These are phyloP conservation scores for Drosophila serrata DNA, from an alignment of 1,140 invertebrate genomes.

Conservation along the genomic window DNA sequence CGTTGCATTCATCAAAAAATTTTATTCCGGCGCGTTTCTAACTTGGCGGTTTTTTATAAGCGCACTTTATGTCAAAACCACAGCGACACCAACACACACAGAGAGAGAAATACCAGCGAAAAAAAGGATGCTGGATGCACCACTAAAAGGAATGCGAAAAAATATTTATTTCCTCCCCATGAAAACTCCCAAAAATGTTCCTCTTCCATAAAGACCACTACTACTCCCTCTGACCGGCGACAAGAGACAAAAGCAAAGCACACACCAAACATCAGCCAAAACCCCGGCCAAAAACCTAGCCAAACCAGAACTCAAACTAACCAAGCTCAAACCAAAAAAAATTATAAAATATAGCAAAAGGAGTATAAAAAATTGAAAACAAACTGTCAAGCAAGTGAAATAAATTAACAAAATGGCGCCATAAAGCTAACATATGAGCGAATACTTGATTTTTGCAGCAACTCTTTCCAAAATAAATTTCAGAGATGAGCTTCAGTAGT, in stretches of 20 bases:
- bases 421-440: slow-evolving; percentile 81
- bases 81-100: slow-evolving; percentile 57
- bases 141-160: slow-evolving; percentile 67
- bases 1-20: slow-evolving; percentile 81
- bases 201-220: slow-evolving; percentile 12
- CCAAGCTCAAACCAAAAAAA: slow-evolving; percentile 49
- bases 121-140: slow-evolving; percentile 34
- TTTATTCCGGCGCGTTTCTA: slow-evolving; percentile 69
- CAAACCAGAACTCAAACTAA: slow-evolving; percentile 39
- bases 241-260: slow-evolving; percentile 64
- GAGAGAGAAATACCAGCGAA: slow-evolving; percentile 18
- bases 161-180: slow-evolving; percentile 54
- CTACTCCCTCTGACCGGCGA: slow-evolving; percentile 15
- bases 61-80: slow-evolving; percentile 83
- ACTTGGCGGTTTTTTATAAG: slow-evolving; percentile 82
- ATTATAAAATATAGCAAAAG: slow-evolving; percentile 28
- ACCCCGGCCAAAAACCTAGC: slow-evolving; percentile 8
- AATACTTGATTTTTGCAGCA: slow-evolving; percentile 70
- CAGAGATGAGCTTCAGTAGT: slow-evolving; percentile 29
- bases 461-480: slow-evolving; percentile 61
- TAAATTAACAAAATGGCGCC: slow-evolving; percentile 82
- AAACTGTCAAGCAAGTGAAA: slow-evolving; percentile 83
- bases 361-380: slow-evolving; percentile 57
- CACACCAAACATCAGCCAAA: slow-evolving; percentile 19
- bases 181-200: background rate